Evolutionary conservation across 2,888 invertebrate species (phyloP).

Genomic region (Ischnura elegans): DNA sequence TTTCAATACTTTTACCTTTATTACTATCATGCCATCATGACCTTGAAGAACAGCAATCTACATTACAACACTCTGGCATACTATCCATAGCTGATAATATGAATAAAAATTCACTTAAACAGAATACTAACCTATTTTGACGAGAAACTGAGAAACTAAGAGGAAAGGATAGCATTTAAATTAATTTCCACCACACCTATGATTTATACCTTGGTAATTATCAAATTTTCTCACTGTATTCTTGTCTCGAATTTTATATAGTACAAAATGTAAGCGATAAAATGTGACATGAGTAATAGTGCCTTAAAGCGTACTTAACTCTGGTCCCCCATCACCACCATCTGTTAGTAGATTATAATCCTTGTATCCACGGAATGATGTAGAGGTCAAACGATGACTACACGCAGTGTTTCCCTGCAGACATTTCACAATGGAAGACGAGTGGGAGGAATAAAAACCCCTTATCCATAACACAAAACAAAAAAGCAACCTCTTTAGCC

Average conservation of each 20-base stretch:
- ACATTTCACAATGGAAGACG: conserved; percentile 57
- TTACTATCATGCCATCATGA: no score
- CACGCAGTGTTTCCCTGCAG: conserved; percentile 64
- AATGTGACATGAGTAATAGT: conserved; percentile 59
- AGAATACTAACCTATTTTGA: background rate
- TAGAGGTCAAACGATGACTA: conserved; percentile 67
- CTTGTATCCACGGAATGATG: conserved; percentile 69
- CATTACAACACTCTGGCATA: no score
- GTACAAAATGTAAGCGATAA: conserved; percentile 29
- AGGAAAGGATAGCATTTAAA: background rate
- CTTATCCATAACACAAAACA: conserved; percentile 63
- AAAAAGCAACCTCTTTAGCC: conserved; percentile 56
- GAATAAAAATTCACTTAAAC: background rate
- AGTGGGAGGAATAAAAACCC: conserved; percentile 60
- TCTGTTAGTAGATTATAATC: conserved; percentile 70
- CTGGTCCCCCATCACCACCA: conserved; percentile 65
- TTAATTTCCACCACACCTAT: background rate
- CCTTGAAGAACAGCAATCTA: no score
- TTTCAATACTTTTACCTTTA: background rate
- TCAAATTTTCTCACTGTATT: background rate
- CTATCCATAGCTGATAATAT: background rate
- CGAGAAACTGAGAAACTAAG: background rate
- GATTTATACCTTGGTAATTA: background rate
- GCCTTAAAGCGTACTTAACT: conserved; percentile 70
- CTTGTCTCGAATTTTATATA: background rate